Base-by-base conservation (phyloP, 1,140 invertebrate species). In the Eriosoma lanigerum region DNA sequence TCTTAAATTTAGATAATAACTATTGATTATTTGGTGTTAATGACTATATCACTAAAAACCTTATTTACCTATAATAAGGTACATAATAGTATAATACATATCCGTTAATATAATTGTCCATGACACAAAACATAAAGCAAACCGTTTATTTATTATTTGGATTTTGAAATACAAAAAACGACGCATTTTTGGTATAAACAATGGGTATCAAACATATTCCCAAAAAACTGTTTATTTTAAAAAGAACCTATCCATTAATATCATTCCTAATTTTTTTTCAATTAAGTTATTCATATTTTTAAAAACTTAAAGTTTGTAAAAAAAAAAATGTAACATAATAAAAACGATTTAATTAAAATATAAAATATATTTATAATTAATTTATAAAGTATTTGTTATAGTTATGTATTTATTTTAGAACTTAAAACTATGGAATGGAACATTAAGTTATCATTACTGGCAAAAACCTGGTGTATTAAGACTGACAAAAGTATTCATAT, bases 381-480 rank as follows among this genome's bases (percentile, higher is more conserved):
- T 4, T 8, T 4, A 38, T 38, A 38, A 3, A 38, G 32, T 38
- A 38, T 38, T 38, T 38, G 8, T 38, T 38, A 38, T 38, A 38
- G 8, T 38, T 38, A 4, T 38, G 8, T 38, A 38, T 38, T 83
- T 84, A 70, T 88, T 88, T 29, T 88, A 96, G 94, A 93, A 95
- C 88, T 87, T 95, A 82, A 90, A 90, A 85, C 86, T 95, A 83
- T 91, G 92, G 89, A 94, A 95, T 85, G 93, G 93, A 15, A 93
- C 93, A 0, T 84, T 95, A 38, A 92, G 93, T 83, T 97, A 93
- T 87, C 92, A 95, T 81, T 94, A 96, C 85, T 97, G 96, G 96
- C 92, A 94, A 84, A 92, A 94, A 83, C 93, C 94, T 0, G 94
- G 95, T 0, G 92, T 97, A 12, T 91, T 93, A 76, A 89, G 96